Evolutionary conservation across 2,797 vertebrate genomes (phyloP), one percentile per base, ranked within the genome.

Genomic region (Pogonophryne albipinna): DNA sequence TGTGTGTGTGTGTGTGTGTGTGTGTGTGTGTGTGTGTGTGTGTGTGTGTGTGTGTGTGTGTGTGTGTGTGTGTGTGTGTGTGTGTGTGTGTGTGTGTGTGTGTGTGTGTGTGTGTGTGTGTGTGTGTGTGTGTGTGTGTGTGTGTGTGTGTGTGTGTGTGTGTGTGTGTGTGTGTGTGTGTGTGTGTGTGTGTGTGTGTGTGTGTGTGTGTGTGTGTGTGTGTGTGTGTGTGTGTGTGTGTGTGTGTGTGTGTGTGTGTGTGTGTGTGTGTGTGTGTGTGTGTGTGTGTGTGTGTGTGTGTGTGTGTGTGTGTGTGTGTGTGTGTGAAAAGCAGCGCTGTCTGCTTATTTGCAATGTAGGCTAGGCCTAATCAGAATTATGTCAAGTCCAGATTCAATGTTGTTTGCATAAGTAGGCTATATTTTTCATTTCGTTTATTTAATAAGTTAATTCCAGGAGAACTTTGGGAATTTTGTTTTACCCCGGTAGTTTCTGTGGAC

Each of bases 171-270:
- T 4, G 10, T 57, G 56, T 44, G 53, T 15, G 34, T 34, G 23
- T 1, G 7, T 1, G 7, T 46, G 53, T 3, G 27, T 13, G 72
- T 76, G 62, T 44, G 52, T 23, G 56, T 14, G 69, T 56, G 52
- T 60, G 78, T 10, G 42, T 38, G 60, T 44, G n/a, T 20, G 47
- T 67, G 70, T 78, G 55, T 58, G 71, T 38, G 71, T 53, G 55
- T 19, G 59, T 42, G 56, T 17, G 41, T 19, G 44, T 19, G 46
- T 1, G 60, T 10, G 47, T 41, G 58, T 41, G 20, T 23, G 50
- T 63, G 68, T 74, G 57, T 58, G 61, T 50, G 31, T 49, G 55
- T 66, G 38, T 19, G 45, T 17, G 46, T 44, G 60, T 49, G 17
- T 31, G 52, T n/a, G 20, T 46, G 52, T 53, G 71, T 42, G 61